Percentiles rank a stretch among this genome's conserved stretches.
Conservation (phyloP, 1,140 invertebrate genomes). For the Lasaia peninsularis region DNA sequence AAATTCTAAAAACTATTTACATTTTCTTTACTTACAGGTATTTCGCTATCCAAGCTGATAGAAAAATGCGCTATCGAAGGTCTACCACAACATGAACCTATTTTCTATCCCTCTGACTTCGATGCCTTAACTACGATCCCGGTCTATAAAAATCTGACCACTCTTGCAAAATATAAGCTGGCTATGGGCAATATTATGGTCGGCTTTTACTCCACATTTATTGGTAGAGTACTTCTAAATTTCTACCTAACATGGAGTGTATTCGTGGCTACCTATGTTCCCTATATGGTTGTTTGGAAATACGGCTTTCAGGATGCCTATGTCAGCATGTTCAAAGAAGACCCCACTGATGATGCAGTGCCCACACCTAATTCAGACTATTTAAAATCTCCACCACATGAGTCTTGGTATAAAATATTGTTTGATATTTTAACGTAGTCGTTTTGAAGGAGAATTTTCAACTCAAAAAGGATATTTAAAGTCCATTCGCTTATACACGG, state of each 20-base stretch:
- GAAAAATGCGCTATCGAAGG: slow-evolving; percentile 29
- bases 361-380: slow-evolving; percentile 31
- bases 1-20: not conserved
- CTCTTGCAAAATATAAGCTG: slow-evolving; percentile 29
- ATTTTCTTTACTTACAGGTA: slow-evolving; percentile 26
- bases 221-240: slow-evolving; percentile 31
- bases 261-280: slow-evolving; percentile 27
- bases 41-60: slow-evolving; percentile 24
- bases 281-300: slow-evolving; percentile 24
- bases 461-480: too few species aligned
- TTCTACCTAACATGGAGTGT: slow-evolving; percentile 19
- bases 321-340: slow-evolving; percentile 28
- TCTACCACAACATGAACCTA: slow-evolving; percentile 14
- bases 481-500: too few species aligned
- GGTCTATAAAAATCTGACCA: slow-evolving; percentile 23
- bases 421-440: slow-evolving; percentile 20
- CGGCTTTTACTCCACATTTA: slow-evolving; percentile 25
- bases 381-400: slow-evolving; percentile 21
- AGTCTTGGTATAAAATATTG: slow-evolving; percentile 25
- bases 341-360: slow-evolving; percentile 23
- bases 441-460: too few species aligned
- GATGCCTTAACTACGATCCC: slow-evolving; percentile 27
- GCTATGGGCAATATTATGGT: slow-evolving; percentile 13
- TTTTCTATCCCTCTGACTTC: slow-evolving; percentile 30
- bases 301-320: slow-evolving; percentile 30